These are phyloP conservation scores for Corythornis cristatus DNA, from an alignment of 2,113 vertebrate genomes.

Conservation along the genomic window DNA sequence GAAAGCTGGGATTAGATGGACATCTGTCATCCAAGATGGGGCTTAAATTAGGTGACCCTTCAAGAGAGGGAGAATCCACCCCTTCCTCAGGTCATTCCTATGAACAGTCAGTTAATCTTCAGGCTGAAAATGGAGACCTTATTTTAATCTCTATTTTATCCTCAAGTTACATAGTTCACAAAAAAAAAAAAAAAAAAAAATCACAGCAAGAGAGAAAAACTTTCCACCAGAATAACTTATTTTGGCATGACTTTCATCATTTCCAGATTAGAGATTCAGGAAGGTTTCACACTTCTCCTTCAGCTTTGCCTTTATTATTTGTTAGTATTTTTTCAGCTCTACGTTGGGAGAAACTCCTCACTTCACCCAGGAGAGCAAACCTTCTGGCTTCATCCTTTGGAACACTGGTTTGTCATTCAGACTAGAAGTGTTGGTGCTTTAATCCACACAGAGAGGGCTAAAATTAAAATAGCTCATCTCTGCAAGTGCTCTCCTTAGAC, in stretches of 20 bases:
- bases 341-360: not conserved
- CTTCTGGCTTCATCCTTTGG: not conserved
- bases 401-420: not conserved
- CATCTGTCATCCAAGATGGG: rapidly evolving
- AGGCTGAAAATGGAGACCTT: not conserved
- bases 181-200: not conserved
- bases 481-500: not conserved
- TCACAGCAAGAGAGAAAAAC: not conserved
- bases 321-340: not conserved
- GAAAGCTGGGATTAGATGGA: not conserved
- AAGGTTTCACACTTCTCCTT: not conserved
- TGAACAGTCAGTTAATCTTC: not conserved
- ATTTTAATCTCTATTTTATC: not conserved
- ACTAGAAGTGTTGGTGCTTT: not conserved
- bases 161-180: not conserved
- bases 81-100: not conserved
- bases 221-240: not conserved
- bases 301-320: not conserved
- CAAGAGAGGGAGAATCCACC: not conserved
- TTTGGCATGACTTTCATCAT: not conserved
- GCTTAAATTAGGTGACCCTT: not conserved
- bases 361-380: not conserved
- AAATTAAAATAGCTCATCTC: not conserved
- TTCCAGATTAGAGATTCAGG: not conserved
- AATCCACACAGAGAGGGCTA: not conserved